A percentile compares a stretch with the other conserved stretches of the same genome.
phyloP scores from a whole-genome alignment of 2,797 vertebrate genomes.

The Harpagifer antarcticus region DNA sequence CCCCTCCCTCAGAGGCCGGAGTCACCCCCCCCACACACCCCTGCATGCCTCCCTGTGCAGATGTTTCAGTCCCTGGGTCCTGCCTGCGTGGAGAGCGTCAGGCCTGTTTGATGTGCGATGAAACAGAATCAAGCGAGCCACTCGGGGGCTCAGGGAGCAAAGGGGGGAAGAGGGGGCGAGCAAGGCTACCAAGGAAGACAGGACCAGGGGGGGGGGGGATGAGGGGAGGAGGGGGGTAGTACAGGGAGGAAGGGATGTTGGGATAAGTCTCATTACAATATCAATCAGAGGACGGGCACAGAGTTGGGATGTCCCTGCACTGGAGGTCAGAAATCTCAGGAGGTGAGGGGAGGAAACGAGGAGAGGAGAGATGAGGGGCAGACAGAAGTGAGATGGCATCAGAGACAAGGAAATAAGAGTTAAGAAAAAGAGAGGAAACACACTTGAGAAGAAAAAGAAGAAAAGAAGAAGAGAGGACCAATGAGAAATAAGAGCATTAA shows the following conservation, averaged over 20 bases:
- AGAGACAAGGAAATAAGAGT: not conserved
- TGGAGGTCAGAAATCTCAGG: constrained; percentile 65
- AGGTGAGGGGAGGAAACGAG: constrained; percentile 29
- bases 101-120: constrained; percentile 99
- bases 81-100: constrained; percentile 87
- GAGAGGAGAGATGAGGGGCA: not conserved
- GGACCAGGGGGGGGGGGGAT: constrained; percentile 28
- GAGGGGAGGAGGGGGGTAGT: constrained; percentile 18
- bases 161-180: constrained; percentile 78
- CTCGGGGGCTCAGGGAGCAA: constrained; percentile 87
- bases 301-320: constrained; percentile 54
- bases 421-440: not conserved
- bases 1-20: constrained; percentile 84
- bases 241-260: constrained; percentile 70
- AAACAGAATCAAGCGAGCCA: constrained; percentile 95
- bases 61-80: constrained; percentile 95
- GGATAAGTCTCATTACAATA: constrained; percentile 89
- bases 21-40: constrained; percentile 71
- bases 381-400: not conserved
- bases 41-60: constrained; percentile 89
- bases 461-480: constrained; percentile 5
- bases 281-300: constrained; percentile 85
- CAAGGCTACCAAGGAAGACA: constrained; percentile 49
- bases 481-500: not conserved
- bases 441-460: constrained; percentile 1